Evolutionary conservation across 2,888 invertebrate species (phyloP).

Genomic region (Zhuqinia jingwanae): DNA sequence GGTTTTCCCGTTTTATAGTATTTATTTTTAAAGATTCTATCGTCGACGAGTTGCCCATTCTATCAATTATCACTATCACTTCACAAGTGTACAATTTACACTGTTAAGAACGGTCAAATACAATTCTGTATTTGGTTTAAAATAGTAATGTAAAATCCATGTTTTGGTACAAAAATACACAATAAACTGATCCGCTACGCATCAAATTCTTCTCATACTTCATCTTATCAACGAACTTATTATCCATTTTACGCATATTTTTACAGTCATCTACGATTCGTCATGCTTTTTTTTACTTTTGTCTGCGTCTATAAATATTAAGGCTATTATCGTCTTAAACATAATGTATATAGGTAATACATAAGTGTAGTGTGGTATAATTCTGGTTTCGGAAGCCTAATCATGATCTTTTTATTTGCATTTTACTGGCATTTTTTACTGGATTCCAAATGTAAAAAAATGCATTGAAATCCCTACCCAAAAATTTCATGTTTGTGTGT

Average conservation of each 20-base stretch:
- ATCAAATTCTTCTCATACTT: background rate
- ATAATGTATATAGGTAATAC: background rate
- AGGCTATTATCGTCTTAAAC: background rate
- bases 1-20: no score
- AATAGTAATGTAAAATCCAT: no score
- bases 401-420: no score
- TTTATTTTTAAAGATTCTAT: no score
- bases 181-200: background rate
- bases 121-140: no score
- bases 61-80: no score
- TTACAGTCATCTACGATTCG: background rate
- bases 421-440: no score
- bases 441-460: background rate
- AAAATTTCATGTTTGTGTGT: background rate
- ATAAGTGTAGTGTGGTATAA: background rate
- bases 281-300: background rate
- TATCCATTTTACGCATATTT: background rate
- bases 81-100: no score
- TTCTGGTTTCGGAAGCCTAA: background rate
- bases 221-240: background rate
- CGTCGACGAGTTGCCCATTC: no score
- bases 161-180: background rate
- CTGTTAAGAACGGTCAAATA: no score
- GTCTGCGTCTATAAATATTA: background rate
- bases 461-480: background rate